phyloP scores from a whole-genome alignment of 2,888 invertebrate genomes.

The Drosophila fulvimacula region DNA sequence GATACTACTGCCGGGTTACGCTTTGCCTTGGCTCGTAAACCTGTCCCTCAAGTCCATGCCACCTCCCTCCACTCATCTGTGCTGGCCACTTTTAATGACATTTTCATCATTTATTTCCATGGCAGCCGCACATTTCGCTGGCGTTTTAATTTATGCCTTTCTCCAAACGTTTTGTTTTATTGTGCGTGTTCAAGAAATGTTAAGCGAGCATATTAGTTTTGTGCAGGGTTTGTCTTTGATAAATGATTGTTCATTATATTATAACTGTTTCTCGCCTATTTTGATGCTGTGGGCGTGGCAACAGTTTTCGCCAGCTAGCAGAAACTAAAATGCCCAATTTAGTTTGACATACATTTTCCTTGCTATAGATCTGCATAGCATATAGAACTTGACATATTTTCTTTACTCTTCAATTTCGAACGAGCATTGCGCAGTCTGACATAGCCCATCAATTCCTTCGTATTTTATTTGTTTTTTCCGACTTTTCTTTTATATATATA shows the following conservation, averaged over 20 bases:
- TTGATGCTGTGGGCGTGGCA: background rate
- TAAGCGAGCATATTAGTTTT: background rate
- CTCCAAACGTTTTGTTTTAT: constrained; percentile 43
- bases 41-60: background rate
- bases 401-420: background rate
- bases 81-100: constrained; percentile 50
- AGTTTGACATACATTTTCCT: background rate
- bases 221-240: too few species aligned
- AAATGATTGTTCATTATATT: too few species aligned
- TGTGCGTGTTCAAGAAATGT: background rate
- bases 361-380: background rate
- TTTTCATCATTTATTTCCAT: constrained; percentile 71
- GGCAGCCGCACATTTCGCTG: constrained; percentile 54
- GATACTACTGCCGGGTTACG: constrained; percentile 17
- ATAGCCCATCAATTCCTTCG: background rate
- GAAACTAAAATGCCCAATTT: background rate
- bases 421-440: background rate
- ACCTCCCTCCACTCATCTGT: background rate
- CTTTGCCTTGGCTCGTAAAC: constrained; percentile 22
- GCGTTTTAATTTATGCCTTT: constrained; percentile 64
- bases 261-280: background rate
- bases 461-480: constrained; percentile 8
- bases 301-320: background rate
- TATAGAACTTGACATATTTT: background rate
- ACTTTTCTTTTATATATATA: constrained; percentile 19